A percentile compares a stretch with the other conserved stretches of the same genome.
Conservation (phyloP, 2,113 vertebrate genomes). For the Recurvirostra avosetta region DNA sequence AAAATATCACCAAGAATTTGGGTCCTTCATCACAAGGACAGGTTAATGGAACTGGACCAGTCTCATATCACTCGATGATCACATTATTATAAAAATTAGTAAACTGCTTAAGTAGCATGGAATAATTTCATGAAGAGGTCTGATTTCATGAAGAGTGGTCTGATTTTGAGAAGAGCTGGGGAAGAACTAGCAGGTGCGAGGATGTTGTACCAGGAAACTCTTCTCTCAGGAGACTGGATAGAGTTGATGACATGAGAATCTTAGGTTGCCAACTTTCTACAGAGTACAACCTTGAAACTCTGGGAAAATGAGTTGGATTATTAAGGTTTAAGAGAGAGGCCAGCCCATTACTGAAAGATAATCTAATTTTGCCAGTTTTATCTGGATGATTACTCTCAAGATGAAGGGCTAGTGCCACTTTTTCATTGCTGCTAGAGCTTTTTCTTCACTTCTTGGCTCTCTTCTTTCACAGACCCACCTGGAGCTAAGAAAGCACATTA, state of each 20-base stretch:
- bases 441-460: background rate
- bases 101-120: background rate
- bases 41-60: background rate
- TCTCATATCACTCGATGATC: background rate
- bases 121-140: background rate
- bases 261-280: constrained; percentile 22
- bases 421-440: background rate
- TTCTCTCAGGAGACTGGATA: background rate
- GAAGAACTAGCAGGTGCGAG: constrained; percentile 37
- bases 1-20: background rate
- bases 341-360: background rate
- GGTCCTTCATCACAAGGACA: background rate
- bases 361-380: background rate
- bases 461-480: background rate
- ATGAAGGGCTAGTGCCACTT: background rate
- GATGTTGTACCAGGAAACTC: background rate
- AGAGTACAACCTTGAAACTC: background rate
- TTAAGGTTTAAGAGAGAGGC: background rate
- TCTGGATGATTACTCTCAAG: background rate
- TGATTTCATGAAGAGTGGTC: background rate
- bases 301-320: background rate
- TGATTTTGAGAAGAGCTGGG: background rate
- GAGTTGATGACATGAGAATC: constrained; percentile 54
- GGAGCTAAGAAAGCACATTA: background rate
- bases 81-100: background rate